These are phyloP conservation scores for Nymphalis polychloros DNA, from an alignment of 2,888 invertebrate species.

Conservation along the genomic window DNA sequence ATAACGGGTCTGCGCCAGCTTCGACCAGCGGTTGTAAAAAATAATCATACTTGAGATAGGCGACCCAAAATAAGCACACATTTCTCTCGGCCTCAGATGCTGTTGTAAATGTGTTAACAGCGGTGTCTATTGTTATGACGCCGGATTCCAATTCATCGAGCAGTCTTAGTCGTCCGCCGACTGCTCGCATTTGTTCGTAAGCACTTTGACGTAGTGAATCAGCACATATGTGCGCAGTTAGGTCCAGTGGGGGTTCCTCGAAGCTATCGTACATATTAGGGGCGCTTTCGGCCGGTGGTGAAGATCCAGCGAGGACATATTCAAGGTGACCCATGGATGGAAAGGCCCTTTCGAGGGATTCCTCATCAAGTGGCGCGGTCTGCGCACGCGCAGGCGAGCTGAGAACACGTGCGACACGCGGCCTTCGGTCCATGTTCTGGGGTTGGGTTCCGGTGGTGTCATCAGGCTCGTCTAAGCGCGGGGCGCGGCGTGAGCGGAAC, in stretches of 20 bases:
- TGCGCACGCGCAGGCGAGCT: constrained; percentile 52
- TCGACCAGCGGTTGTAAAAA: constrained; percentile 84
- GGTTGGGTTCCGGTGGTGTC: constrained; percentile 49
- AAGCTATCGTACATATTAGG: constrained; percentile 92
- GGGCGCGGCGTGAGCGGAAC: constrained; percentile 63
- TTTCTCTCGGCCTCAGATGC: constrained; percentile 86
- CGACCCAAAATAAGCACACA: constrained; percentile 87
- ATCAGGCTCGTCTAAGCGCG: constrained; percentile 57
- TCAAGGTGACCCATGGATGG: constrained; percentile 86
- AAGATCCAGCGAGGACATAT: constrained; percentile 90
- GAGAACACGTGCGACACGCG: constrained; percentile 57
- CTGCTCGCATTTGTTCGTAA: constrained; percentile 87
- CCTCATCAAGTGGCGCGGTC: constrained; percentile 60
- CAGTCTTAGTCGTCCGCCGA: constrained; percentile 85
- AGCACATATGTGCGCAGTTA: constrained; percentile 87
- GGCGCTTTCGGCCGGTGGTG: constrained; percentile 90
- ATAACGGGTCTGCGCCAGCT: constrained; percentile 86
- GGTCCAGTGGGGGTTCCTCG: constrained; percentile 86
- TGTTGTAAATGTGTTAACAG: constrained; percentile 74
- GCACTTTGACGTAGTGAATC: constrained; percentile 88
- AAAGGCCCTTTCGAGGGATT: constrained; percentile 84
- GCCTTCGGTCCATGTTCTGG: constrained; percentile 59
- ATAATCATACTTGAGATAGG: constrained; percentile 86
- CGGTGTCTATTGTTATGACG: constrained; percentile 82
- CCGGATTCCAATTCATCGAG: constrained; percentile 89